These are phyloP conservation scores for Anaspis maculata DNA, from an alignment of 2,888 invertebrate species.

Conservation along the genomic window DNA sequence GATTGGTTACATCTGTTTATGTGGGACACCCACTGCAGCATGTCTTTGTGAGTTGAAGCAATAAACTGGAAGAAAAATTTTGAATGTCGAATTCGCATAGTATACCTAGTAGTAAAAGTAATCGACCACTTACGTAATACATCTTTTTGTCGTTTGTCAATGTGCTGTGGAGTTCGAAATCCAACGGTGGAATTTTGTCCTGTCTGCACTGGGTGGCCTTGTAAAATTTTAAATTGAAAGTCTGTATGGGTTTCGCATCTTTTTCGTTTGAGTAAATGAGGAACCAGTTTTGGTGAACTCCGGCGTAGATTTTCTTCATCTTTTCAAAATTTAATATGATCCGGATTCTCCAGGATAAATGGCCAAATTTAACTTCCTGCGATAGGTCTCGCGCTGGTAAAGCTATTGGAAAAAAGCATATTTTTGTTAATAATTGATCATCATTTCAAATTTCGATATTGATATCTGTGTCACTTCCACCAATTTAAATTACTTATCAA, in stretches of 20 bases:
- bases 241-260: constrained; percentile 24
- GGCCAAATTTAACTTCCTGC: constrained; percentile 22
- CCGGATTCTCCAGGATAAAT: constrained; percentile 22
- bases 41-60: constrained; percentile 27
- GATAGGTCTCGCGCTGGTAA: constrained; percentile 22
- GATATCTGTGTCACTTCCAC: too few relatives aligned
- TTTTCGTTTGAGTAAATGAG: constrained; percentile 24
- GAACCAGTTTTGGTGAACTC: constrained; percentile 25
- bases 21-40: constrained; percentile 27
- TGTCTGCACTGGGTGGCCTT: constrained; percentile 15
- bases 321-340: constrained; percentile 23
- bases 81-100: not conserved
- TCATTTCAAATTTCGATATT: too few relatives aligned
- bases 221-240: constrained; percentile 21
- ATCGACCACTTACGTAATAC: constrained; percentile 12
- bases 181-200: constrained; percentile 8
- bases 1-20: too few relatives aligned
- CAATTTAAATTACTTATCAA: too few relatives aligned
- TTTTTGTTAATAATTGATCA: too few relatives aligned
- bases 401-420: too few relatives aligned
- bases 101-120: too few relatives aligned
- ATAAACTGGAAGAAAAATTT: constrained; percentile 22
- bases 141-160: constrained; percentile 6
- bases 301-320: constrained; percentile 22
- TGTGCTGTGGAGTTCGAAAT: constrained; percentile 9